These are phyloP conservation scores for Molanna angustata DNA, from an alignment of 2,888 invertebrate genomes.

Conservation along the genomic window DNA sequence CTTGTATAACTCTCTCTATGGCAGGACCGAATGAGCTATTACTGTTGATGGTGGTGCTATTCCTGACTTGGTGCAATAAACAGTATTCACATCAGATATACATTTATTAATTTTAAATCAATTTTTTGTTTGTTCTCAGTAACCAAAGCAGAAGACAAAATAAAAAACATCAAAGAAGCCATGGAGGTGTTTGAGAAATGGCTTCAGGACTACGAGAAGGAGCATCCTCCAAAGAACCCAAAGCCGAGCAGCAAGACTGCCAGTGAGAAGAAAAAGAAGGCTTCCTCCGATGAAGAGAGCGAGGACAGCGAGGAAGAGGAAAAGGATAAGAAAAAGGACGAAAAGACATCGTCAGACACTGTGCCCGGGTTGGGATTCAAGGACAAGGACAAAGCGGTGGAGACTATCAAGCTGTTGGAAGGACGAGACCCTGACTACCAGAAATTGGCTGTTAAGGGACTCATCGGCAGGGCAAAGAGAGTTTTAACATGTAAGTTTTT, in stretches of 20 bases:
- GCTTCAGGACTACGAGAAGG: constrained; percentile 54
- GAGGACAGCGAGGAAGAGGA: constrained; percentile 37
- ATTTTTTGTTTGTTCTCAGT: constrained; percentile 44
- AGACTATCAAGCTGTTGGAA: constrained; percentile 63
- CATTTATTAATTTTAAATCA: no score
- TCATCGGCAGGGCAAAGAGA: constrained; percentile 68
- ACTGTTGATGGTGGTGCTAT: no score
- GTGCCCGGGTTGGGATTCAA: constrained; percentile 77
- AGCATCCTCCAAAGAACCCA: constrained; percentile 26
- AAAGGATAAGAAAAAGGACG: constrained; percentile 44
- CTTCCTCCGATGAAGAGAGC: constrained; percentile 50
- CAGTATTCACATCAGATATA: no score
- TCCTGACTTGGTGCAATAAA: no score
- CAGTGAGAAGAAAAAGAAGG: constrained; percentile 39
- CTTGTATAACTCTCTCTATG: no score
- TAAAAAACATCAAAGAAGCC: constrained; percentile 66
- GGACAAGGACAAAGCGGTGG: constrained; percentile 69
- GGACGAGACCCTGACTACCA: constrained; percentile 78
- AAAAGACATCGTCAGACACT: constrained; percentile 49
- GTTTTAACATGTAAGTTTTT: constrained; percentile 63
- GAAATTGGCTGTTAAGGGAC: constrained; percentile 66
- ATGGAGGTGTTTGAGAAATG: constrained; percentile 67
- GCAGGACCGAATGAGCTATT: no score
- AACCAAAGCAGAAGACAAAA: constrained; percentile 68
- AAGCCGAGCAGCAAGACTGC: constrained; percentile 37